phyloP scores from a whole-genome alignment of 2,797 vertebrate genomes.

The Anomalospiza imberbis region DNA sequence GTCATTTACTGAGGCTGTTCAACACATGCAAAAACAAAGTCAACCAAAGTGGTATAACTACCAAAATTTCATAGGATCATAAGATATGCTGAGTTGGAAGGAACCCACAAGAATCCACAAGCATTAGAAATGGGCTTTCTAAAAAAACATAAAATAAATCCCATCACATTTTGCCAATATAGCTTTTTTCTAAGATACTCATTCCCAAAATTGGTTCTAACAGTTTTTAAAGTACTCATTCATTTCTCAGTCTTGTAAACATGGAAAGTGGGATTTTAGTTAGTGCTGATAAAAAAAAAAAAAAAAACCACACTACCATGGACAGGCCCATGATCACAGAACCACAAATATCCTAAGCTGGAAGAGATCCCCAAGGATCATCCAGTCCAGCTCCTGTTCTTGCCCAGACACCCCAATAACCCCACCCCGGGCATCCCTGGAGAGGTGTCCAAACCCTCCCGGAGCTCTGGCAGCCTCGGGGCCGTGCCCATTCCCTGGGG shows the following conservation, averaged over 20 bases:
- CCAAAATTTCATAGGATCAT: background rate
- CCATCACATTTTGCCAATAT: background rate
- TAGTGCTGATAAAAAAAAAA: background rate
- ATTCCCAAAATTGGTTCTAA: background rate
- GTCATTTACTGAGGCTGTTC: background rate
- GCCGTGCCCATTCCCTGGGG: background rate
- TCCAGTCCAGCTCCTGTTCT: accelerated
- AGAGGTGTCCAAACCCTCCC: accelerated
- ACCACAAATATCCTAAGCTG: background rate
- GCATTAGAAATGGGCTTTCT: background rate
- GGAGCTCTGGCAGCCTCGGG: background rate
- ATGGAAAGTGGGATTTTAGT: background rate
- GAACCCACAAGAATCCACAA: background rate
- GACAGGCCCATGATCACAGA: background rate
- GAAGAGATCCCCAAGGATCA: background rate
- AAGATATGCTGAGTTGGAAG: background rate
- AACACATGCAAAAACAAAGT: background rate
- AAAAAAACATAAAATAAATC: background rate
- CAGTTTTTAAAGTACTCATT: background rate
- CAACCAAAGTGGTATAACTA: background rate
- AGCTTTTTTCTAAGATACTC: background rate
- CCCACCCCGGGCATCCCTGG: background rate
- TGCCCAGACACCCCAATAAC: background rate
- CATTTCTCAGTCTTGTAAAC: background rate
- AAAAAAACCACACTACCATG: too few species aligned